Percentiles rank a stretch among this genome's conserved stretches.
Conservation (phyloP, 2,113 vertebrate species). For the Mastomys coucha region DNA sequence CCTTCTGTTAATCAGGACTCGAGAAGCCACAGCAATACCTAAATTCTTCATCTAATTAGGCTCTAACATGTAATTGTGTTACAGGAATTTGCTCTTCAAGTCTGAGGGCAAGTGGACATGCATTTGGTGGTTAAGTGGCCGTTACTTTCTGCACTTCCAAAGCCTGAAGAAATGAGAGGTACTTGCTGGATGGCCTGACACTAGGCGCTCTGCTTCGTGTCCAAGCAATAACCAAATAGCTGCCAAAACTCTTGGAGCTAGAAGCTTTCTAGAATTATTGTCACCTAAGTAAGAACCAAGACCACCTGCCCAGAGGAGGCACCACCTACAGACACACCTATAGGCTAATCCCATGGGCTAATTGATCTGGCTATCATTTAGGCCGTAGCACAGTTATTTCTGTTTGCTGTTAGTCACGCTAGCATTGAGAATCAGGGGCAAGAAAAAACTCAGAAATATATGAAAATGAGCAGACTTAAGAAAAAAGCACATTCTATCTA, state of each 20-base stretch:
- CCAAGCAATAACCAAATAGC: neutral
- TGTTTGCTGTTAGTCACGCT: neutral
- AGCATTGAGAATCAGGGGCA: neutral
- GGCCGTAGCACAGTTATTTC: neutral
- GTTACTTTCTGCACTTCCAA: neutral
- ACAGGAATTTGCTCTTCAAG: neutral
- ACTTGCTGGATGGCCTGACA: neutral
- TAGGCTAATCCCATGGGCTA: neutral
- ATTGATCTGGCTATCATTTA: neutral
- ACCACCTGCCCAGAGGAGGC: neutral
- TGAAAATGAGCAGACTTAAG: neutral
- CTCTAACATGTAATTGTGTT: neutral
- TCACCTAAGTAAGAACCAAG: neutral
- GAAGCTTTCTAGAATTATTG: neutral
- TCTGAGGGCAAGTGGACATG: neutral
- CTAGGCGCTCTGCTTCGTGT: neutral
- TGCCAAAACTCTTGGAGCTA: neutral
- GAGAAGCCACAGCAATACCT: neutral
- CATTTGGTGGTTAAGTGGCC: neutral
- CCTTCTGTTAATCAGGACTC: neutral
- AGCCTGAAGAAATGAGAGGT: neutral
- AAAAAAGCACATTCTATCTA: neutral
- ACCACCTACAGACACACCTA: neutral
- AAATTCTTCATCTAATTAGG: neutral
- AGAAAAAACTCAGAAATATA: neutral